phyloP scores from a whole-genome alignment of 2,113 vertebrate species.

The Gracilinanus agilis region DNA sequence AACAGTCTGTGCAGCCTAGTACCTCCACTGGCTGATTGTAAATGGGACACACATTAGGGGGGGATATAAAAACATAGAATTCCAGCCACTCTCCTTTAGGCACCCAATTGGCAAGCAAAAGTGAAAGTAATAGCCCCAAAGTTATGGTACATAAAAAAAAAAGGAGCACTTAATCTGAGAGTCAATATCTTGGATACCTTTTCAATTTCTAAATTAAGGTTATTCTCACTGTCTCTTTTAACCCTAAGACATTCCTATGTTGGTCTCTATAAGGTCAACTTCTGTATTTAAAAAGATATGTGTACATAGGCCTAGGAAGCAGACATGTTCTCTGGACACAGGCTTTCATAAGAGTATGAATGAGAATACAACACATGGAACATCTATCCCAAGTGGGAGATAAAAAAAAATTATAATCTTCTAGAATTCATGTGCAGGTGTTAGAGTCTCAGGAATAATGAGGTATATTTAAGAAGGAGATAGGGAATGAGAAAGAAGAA shows the following conservation, averaged over 20 bases:
- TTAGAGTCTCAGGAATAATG: not conserved
- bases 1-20: no score
- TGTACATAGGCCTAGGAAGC: not conserved
- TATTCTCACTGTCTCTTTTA: not conserved
- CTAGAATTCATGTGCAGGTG: not conserved
- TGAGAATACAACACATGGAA: not conserved
- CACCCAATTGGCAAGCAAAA: not conserved
- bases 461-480: not conserved
- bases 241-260: not conserved
- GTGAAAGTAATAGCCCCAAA: not conserved
- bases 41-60: not conserved
- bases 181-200: no score
- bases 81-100: not conserved
- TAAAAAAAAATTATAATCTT: not conserved
- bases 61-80: not conserved
- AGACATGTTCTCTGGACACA: not conserved
- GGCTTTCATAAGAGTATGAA: not conserved
- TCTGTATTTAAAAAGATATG: slow-evolving; percentile 16
- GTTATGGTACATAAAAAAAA: not conserved
- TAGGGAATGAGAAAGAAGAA: not conserved
- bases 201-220: not conserved
- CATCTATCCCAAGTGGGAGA: rapidly evolving
- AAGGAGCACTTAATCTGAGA: not conserved
- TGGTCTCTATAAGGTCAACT: not conserved
- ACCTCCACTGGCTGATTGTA: not conserved